phyloP scores from a whole-genome alignment of 2,888 invertebrate genomes.

The Heliconius erato region DNA sequence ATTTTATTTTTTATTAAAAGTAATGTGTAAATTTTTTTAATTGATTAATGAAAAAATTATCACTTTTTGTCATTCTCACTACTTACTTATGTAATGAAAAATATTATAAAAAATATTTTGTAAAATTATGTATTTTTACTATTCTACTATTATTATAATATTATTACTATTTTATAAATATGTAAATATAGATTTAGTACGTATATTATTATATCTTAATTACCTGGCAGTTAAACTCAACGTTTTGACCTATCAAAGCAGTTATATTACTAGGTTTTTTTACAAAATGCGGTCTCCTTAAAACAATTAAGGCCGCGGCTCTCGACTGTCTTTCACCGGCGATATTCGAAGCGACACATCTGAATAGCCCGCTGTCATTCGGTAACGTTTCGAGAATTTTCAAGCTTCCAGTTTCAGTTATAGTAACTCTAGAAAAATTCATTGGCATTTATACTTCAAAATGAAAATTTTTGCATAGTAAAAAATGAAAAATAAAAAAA shows the following conservation, averaged over 20 bases:
- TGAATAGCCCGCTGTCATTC: conserved; percentile 95
- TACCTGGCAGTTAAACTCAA: conserved; percentile 93
- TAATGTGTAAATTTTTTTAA: too few species aligned
- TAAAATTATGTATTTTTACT: too few species aligned
- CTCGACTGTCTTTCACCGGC: conserved; percentile 94
- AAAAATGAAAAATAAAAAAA: too few species aligned
- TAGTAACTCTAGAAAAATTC: conserved; percentile 86
- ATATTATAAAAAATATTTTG: too few species aligned
- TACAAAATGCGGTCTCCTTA: conserved; percentile 94
- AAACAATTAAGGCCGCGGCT: conserved; percentile 93
- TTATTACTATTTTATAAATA: background rate
- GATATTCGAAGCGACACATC: conserved; percentile 96
- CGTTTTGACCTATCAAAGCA: conserved; percentile 92
- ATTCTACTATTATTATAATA: too few species aligned
- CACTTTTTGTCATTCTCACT: too few species aligned
- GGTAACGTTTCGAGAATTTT: conserved; percentile 95
- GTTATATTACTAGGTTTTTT: conserved; percentile 94
- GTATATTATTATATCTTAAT: conserved; percentile 3
- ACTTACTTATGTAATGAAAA: too few species aligned
- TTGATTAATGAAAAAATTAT: too few species aligned
- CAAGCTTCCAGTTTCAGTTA: conserved; percentile 95
- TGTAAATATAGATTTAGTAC: background rate
- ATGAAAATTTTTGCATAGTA: background rate
- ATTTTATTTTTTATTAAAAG: too few species aligned
- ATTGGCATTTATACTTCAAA: background rate